phyloP scores from a whole-genome alignment of 2,888 invertebrate genomes.

The Drosophila aldrichi region DNA sequence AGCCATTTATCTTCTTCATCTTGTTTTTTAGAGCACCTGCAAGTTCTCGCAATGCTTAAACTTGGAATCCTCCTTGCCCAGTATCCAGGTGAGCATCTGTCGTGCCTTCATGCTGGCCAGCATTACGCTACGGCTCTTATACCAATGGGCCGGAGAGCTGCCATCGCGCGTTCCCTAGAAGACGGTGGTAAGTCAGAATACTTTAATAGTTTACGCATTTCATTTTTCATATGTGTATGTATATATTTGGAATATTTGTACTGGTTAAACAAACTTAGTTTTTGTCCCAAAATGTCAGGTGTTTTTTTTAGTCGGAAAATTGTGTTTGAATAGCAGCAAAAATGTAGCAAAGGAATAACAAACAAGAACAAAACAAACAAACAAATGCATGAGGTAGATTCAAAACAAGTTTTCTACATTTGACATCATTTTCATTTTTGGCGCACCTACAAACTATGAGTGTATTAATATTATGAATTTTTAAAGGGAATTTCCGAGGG shows the following conservation, averaged over 20 bases:
- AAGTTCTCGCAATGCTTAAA: slow-evolving; percentile 96
- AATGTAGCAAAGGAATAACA: slow-evolving; percentile 29
- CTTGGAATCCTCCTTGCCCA: slow-evolving; percentile 95
- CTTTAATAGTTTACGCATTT: not conserved
- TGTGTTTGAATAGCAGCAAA: slow-evolving; percentile 16
- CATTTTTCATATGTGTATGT: slow-evolving; percentile 3
- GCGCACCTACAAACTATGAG: slow-evolving; percentile 25
- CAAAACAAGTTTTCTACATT: slow-evolving; percentile 15
- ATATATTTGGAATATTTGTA: slow-evolving; percentile 1
- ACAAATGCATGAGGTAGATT: slow-evolving; percentile 28
- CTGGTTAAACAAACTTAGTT: slow-evolving; percentile 22
- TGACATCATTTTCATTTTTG: slow-evolving; percentile 44
- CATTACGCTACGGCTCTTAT: slow-evolving; percentile 93
- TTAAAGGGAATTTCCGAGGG: slow-evolving; percentile 7
- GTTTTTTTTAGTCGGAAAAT: slow-evolving; percentile 28
- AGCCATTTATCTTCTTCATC: not conserved
- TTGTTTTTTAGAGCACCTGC: slow-evolving; percentile 89
- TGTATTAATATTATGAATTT: slow-evolving; percentile 20
- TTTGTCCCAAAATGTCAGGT: slow-evolving; percentile 17
- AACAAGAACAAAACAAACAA: slow-evolving; percentile 27
- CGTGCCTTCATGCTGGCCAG: slow-evolving; percentile 95
- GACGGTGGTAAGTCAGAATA: slow-evolving; percentile 29
- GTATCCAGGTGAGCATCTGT: slow-evolving; percentile 96
- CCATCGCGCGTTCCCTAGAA: slow-evolving; percentile 85
- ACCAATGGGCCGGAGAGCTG: slow-evolving; percentile 90